Evolutionary conservation across 1,140 invertebrate genomes (phyloP).

Genomic region (Anastrepha obliqua): DNA sequence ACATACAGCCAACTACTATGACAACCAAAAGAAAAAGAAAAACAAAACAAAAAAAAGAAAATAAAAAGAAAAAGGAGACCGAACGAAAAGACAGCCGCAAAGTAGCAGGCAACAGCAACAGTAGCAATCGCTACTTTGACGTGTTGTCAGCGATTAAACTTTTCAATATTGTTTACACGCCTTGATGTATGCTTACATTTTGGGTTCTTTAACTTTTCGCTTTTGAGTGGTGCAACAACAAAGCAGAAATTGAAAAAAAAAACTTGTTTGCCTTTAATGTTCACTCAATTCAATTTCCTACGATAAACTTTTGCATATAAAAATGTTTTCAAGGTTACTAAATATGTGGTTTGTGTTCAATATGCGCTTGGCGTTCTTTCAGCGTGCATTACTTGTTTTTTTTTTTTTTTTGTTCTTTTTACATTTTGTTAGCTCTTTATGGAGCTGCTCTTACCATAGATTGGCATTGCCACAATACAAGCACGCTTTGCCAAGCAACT

Average conservation of each 20-base stretch:
- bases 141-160: constrained; percentile 51
- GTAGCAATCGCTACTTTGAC: not conserved
- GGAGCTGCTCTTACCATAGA: not conserved
- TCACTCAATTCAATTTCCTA: constrained; percentile 18
- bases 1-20: not conserved
- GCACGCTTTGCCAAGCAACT: not conserved
- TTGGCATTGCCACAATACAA: not conserved
- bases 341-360: constrained; percentile 28
- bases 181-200: constrained; percentile 36
- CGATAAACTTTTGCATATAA: constrained; percentile 28
- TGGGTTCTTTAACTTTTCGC: constrained; percentile 29
- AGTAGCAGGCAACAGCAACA: not conserved
- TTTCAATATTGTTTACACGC: constrained; percentile 45
- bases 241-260: not conserved
- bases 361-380: not conserved
- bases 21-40: not conserved
- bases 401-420: not conserved
- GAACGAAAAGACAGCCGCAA: not conserved
- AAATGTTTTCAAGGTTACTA: constrained; percentile 42
- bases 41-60: not conserved
- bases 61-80: not conserved
- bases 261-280: constrained; percentile 28
- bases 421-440: constrained; percentile 19
- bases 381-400: not conserved
- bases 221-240: not conserved